Percentiles rank a stretch among this genome's conserved stretches.
Conservation (phyloP, 2,113 vertebrate genomes). For the Brachionichthys hirsutus region DNA sequence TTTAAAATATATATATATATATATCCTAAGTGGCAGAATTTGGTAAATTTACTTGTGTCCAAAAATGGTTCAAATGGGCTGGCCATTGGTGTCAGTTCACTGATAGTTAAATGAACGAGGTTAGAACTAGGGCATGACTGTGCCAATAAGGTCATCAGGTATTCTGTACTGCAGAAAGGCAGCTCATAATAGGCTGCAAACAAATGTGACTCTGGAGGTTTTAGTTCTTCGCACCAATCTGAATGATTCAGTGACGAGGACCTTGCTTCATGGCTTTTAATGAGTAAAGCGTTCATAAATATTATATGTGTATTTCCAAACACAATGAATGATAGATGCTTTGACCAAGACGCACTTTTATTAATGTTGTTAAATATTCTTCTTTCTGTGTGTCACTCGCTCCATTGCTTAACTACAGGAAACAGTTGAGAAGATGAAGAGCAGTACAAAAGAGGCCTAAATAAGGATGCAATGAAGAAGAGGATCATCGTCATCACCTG, state of each 20-base stretch:
- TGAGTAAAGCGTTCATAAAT: background rate
- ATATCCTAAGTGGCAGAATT: too few relatives aligned
- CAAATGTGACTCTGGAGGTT: constrained; percentile 15
- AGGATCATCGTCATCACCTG: constrained; percentile 47
- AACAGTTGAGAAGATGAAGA: constrained; percentile 90
- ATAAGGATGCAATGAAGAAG: constrained; percentile 34
- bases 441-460: constrained; percentile 91
- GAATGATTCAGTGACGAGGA: background rate
- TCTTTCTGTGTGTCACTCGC: background rate
- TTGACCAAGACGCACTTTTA: too few relatives aligned
- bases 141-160: constrained; percentile 50
- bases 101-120: constrained; percentile 2
- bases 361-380: too few relatives aligned
- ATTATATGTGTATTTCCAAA: background rate
- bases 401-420: constrained; percentile 76
- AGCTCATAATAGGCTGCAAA: constrained; percentile 20
- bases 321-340: background rate
- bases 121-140: constrained; percentile 25
- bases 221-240: background rate
- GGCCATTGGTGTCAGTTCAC: background rate
- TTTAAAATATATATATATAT: too few relatives aligned
- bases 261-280: background rate
- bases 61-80: too few relatives aligned
- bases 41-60: too few relatives aligned
- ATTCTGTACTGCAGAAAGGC: constrained; percentile 26